A percentile compares a stretch with the other conserved stretches of the same genome.
phyloP scores from a whole-genome alignment of 2,113 vertebrate genomes.

The Anarhynchus alexandrinus region DNA sequence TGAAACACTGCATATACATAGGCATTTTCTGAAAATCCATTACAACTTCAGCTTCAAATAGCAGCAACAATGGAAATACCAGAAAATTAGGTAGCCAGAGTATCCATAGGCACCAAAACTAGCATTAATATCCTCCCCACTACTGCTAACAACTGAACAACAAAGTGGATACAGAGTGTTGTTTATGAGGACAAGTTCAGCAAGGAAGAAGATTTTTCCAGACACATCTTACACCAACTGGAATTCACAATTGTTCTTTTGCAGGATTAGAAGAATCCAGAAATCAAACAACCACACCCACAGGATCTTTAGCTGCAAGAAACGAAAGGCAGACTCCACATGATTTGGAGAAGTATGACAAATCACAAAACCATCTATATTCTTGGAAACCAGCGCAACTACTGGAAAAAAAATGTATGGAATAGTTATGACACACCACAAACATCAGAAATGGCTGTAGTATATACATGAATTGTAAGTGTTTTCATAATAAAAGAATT shows the following conservation, averaged over 20 bases:
- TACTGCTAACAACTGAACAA: not conserved
- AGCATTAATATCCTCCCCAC: not conserved
- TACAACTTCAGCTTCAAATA: not conserved
- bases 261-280: not conserved
- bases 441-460: not conserved
- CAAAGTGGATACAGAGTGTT: not conserved
- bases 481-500: not conserved
- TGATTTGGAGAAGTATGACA: not conserved
- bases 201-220: not conserved
- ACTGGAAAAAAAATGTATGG: not conserved
- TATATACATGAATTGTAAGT: not conserved
- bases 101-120: not conserved
- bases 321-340: not conserved
- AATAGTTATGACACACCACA: not conserved
- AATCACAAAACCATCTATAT: not conserved
- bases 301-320: not conserved
- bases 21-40: not conserved
- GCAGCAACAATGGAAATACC: not conserved
- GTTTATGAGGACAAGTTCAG: not conserved
- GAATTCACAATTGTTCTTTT: not conserved
- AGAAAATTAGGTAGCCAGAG: not conserved
- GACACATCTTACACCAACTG: not conserved
- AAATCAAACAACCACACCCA: slow-evolving; percentile 1
- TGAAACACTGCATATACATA: not conserved
- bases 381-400: not conserved